Base-by-base conservation (phyloP, 2,888 invertebrate genomes). In the Marronus borbonicus region DNA sequence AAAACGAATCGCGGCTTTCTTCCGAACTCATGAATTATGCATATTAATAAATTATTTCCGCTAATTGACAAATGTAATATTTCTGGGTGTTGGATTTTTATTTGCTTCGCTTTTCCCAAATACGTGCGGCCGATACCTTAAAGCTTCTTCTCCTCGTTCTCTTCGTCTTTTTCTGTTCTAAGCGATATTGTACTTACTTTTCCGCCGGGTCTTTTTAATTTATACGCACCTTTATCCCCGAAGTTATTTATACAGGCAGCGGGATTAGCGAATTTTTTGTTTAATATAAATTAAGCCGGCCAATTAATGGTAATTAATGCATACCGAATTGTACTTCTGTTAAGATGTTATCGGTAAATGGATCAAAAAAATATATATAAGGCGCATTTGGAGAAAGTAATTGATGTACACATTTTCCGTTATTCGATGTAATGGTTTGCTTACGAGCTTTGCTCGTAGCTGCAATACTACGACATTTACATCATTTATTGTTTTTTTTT, bases 301-400 rank as follows among this genome's bases (percentile, higher is more conserved):
- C 72, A 72, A 72, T 72, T 72, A 72, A 72, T 58, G 72, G 58
- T 72, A 72, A 72, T 72, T 72, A 72, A 72, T 58, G 72, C 72
- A 72, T 44, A 44, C 72, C 58, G 39, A 72, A 72, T 58, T 58
- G 72, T 31, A 62, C 10, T 31, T 31, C 24, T 62, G 24, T 31
- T 8, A 31, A 62, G 60, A 62, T 62, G 28, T 5, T 62, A 31
- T 62, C 31, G 10, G 24, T 28, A 31, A 62, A 62, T 58, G 24
- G 2, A 14, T 4, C 24, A 31, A 12, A 28, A 12, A 28, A 28
- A 62, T 10, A 62, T 28, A 62, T 8, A 3, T 5, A 39, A 39
- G 1, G 8, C 39, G 39, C 39, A 8, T 39, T 39, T 39, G 8
- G 8, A 5, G 7, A 39, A 8, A 39, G 1, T 39, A 5, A 39